Conservation (phyloP, 2,113 vertebrate genomes). For the Gobio gobio region DNA sequence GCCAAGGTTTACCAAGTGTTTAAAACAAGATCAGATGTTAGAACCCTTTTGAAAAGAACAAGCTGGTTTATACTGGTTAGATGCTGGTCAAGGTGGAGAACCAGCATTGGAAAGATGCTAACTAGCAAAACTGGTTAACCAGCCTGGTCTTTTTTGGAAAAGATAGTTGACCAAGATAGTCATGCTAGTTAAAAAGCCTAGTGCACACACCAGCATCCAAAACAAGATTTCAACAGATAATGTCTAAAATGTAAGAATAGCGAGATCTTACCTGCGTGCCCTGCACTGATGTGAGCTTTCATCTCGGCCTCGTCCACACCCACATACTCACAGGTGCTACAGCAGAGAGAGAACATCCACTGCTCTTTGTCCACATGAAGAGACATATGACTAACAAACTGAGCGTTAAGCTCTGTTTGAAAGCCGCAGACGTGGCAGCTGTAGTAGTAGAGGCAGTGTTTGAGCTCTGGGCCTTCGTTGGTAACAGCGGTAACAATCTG, state of each 20-base stretch:
- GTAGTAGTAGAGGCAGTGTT: constrained; percentile 95
- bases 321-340: constrained; percentile 91
- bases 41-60: background rate
- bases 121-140: background rate
- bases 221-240: background rate
- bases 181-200: background rate
- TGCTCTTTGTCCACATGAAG: constrained; percentile 99
- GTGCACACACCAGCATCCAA: background rate
- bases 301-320: constrained; percentile 96
- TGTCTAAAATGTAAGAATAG: background rate
- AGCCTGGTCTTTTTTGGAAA: background rate
- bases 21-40: constrained; percentile 18
- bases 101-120: background rate
- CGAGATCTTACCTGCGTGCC: constrained; percentile 62
- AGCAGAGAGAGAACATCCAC: constrained; percentile 99
- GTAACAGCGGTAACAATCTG: constrained; percentile 93
- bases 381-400: constrained; percentile 99
- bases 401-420: constrained; percentile 97
- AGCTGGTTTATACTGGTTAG: background rate
- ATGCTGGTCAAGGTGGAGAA: background rate
- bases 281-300: constrained; percentile 88
- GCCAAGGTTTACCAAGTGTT: constrained; percentile 11
- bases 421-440: constrained; percentile 99
- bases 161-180: background rate
- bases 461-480: constrained; percentile 86